Base-by-base conservation (phyloP, 2,797 vertebrate genomes). In the Hyperoplus immaculatus region DNA sequence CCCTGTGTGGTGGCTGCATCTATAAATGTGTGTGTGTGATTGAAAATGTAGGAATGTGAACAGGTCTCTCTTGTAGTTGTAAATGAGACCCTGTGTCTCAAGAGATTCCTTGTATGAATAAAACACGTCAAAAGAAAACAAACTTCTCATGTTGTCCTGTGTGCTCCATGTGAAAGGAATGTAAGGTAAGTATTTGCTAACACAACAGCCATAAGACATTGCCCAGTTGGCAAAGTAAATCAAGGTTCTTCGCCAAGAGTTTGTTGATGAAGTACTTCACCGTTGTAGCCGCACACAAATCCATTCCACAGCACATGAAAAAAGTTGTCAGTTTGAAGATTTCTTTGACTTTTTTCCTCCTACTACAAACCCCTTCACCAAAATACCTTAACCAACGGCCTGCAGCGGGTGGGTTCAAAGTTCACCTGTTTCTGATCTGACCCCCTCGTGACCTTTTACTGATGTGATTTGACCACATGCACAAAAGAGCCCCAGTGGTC, bases 401-500 rank as follows among this genome's bases (percentile, higher is more conserved):
- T 16, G 56, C 65, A 76, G 83, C 11, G 6, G 2, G 54, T 73
- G 91, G 90, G 29, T 29, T 89, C 86, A 93, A 70, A 92, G 91
- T 82, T 93, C 90, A 57, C 87, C 87, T 90, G 91, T 88, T 80
- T 81, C 71, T 53, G 80, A 80, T 88, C 73, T 81, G 86, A 89
- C 90, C 88, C 68, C 83, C 18, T 51, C 12, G 1, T 56, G 82
- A 80, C 89, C 88, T 87, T 72, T 87, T 50, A 29, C 81, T 85
- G 86, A 86, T 88, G 83, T 69, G 87, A 91, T 75, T 29, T 82
- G 88, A 88, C 90, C 90, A 18, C 66, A 78, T 21, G 14, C 80
- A 94, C 89, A 93, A 93, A 90, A 77, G 84, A 78, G 59, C 70
- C 82, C 87, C 90, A 89, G 90, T 92, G 78, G 85, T 58, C 73